A percentile compares a stretch with the other conserved stretches of the same genome.
These are phyloP conservation scores for Centruroides sculpturatus DNA, from an alignment of 1,140 invertebrate species.

Conservation along the genomic window DNA sequence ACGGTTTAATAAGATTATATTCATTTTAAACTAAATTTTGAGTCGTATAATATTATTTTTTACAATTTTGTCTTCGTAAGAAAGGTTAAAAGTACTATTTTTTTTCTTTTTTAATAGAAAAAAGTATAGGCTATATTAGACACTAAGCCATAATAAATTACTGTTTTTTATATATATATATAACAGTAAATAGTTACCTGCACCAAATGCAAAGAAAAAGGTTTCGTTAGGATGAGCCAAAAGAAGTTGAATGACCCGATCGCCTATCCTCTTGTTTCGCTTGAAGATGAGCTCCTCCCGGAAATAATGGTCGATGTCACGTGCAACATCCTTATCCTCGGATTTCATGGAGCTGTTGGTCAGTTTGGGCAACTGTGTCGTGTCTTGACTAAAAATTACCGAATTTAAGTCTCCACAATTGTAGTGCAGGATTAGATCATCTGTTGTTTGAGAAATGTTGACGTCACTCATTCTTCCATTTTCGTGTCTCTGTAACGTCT, in stretches of 20 bases:
- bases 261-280: constrained; percentile 37
- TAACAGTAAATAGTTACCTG: constrained; percentile 26
- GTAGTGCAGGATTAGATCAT: constrained; percentile 39
- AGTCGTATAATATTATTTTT: no score
- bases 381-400: constrained; percentile 36
- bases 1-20: no score
- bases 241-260: constrained; percentile 32
- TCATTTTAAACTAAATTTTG: no score
- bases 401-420: constrained; percentile 40
- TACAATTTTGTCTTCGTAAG: no score
- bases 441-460: constrained; percentile 28
- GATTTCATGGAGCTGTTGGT: constrained; percentile 16
- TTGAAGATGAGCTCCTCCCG: constrained; percentile 37
- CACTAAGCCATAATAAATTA: no score
- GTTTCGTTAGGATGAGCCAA: constrained; percentile 32
- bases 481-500: constrained; percentile 38
- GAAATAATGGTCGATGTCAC: constrained; percentile 39
- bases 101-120: no score
- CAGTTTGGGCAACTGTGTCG: constrained; percentile 26
- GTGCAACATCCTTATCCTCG: constrained; percentile 26
- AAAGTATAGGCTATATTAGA: no score
- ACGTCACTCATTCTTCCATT: constrained; percentile 23
- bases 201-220: constrained; percentile 44
- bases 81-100: no score
- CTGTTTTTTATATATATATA: no score